Percentiles rank a stretch among this genome's conserved stretches.
Evolutionary conservation across 2,888 invertebrate species (phyloP).

Genomic region (Malthinus seriepunctatus): DNA sequence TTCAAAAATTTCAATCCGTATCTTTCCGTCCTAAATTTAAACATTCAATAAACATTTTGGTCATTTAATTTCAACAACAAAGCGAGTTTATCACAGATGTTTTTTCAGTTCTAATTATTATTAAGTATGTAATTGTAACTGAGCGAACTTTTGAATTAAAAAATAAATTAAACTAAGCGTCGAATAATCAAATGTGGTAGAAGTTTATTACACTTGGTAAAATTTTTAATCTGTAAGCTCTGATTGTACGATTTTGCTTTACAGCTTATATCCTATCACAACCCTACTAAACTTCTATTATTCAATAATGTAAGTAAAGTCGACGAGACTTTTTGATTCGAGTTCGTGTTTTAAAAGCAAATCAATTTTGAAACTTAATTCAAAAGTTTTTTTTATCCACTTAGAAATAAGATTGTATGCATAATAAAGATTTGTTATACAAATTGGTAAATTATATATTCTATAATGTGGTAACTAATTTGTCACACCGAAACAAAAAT

Average conservation of each 20-base stretch:
- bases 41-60: constrained; percentile 4
- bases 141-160: neutral
- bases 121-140: constrained; percentile 34
- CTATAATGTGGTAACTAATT: constrained; percentile 10
- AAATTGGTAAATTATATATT: neutral
- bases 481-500: constrained; percentile 8
- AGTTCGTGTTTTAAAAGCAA: too few relatives aligned
- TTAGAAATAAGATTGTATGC: neutral
- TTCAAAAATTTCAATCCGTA: neutral
- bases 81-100: constrained; percentile 56
- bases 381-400: neutral
- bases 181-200: too few relatives aligned
- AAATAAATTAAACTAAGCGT: neutral
- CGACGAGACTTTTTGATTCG: too few relatives aligned
- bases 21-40: too few relatives aligned
- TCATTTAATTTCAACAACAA: constrained; percentile 41
- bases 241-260: too few relatives aligned
- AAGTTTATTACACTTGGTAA: too few relatives aligned
- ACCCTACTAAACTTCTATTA: neutral
- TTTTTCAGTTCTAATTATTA: constrained; percentile 51
- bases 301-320: too few relatives aligned
- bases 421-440: neutral
- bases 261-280: neutral
- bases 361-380: neutral
- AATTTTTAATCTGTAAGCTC: too few relatives aligned